Base-by-base conservation (phyloP, 2,888 invertebrate species). In the Plebejus melissa region DNA sequence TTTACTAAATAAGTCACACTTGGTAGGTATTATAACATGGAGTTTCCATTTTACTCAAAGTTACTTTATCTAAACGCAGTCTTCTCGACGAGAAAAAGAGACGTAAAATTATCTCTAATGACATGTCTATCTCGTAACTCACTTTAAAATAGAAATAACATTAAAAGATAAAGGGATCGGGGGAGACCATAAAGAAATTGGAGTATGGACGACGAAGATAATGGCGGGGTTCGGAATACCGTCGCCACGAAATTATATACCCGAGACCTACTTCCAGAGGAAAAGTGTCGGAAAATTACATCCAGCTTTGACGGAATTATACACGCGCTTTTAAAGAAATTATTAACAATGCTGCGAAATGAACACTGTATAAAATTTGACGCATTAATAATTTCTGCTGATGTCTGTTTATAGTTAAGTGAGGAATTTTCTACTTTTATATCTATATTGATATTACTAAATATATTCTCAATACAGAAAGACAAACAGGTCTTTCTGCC, bases 151-250 rank as follows among this genome's bases (percentile, higher is more conserved):
- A 71, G 46, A 71, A 28, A 71, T 71, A 71, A 71, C 46, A 41
- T 71, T 71, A 46, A n/a, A 46, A 46, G 71, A 71, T 71, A 41
- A 71, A 71, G 71, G 41, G 46, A 71, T 71, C n/a, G 38, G 41
- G n/a, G 46, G 46, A 46, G 46, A 46, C n/a, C 41, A 41, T 70
- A 70, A 70, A 70, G 70, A 70, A 70, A 70, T 69, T 70, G 70
- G 70, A 38, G 70, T 41, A 70, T 70, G 41, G 41, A 41, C 69
- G 69, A 16, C 11, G 9, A 70, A 70, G 70, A 70, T 70, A 70
- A 70, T 70, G 41, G 70, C 41, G n/a, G 70, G 41, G 70, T 70
- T 38, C 70, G 38, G 38, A 70, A 70, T 22, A 70, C 41, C 41
- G 70, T 41, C 70, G 41, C 70, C 22, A 22, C 41, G 70, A 41